Evolutionary conservation across 2,113 vertebrate species (phyloP), one percentile per base, ranked within the genome.

Genomic region (Plestiodon gilberti): DNA sequence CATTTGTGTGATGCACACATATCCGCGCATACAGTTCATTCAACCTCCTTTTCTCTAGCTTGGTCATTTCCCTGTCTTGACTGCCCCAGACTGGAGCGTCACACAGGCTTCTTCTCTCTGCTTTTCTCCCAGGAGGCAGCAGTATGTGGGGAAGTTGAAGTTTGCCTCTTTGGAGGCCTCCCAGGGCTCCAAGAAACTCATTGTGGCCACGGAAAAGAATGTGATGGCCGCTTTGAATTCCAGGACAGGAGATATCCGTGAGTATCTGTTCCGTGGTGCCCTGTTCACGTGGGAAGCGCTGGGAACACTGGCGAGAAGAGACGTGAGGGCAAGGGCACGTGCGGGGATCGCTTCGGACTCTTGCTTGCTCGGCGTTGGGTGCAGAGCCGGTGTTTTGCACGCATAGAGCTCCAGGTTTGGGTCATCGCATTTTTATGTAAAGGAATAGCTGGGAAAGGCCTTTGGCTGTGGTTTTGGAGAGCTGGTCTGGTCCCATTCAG

Each of bases 141-240:
- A 99, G 81, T 99, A 98, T 91, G 96, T 99, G 25, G 99, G 99
- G 17, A 98, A 98, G 81, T 97, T 99, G 84, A 98, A 96, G 75
- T 99, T 99, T 92, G 98, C 98, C 52, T 97, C 97, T 57, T 96
- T 98, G 83, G 99, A 99, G 82, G 95, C 97, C 79, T 97, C 97
- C 1, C 98, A 98, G 86, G 98, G 97, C 57, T 97, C 98, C 6
- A 99, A 99, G 96, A 99, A 99, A 81, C 95, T 99, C 28, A 89
- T 99, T 6, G 92, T 98, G 84, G 98, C 98, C 67, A 99, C 98
- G 0, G 98, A 99, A 90, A 97, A 98, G 77, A 99, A 99, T 10
- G 97, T 99, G 22, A 98, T 99, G 87, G 98, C 98, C 0, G 98
- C 98, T 0, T 74, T 99, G 64, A 99, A 98, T 84, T 98, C 98